Base-by-base conservation (phyloP, 1,140 invertebrate species). In the Halictus rubicundus region DNA sequence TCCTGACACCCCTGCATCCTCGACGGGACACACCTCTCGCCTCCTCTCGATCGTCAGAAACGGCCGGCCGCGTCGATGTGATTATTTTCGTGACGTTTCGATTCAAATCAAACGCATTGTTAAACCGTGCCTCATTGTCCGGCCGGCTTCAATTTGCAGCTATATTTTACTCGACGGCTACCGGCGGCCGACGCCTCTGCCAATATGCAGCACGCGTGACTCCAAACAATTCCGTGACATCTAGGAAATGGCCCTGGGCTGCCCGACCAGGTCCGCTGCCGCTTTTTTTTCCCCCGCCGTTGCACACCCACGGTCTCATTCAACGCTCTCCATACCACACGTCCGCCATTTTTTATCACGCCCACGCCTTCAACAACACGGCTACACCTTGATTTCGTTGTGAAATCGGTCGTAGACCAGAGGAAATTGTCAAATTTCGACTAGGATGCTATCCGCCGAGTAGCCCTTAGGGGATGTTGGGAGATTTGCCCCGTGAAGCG, bases 11-110 rank as follows among this genome's bases (percentile, higher is more conserved):
- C 14, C 42, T 46, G 42, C 12, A 2, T 5, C 12, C 52, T 16
- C 2, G 16, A 4, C 16, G 5, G 2, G 49, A 10, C 14, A 14
- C 66, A 60, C 14, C 49, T 57, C 49, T 23, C 19, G 37, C 37
- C 21, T 32, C 65, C 21, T 23, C 21, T 49, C 16, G n/a, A 7
- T 12, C 39, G n/a, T 19, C 25, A 37, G 39, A 21, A 52, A 27
- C 64, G 14, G 59, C n/a, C 61, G 16, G 3, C 84, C 32, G 32
- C 32, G 32, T 32, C 32, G 87, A 90, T 89, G 87, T 90, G 88
- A 90, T 90, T 90, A 90, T 90, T 90, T 90, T 89, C 89, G 88
- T 90, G 89, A 90, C 88, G 88, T 90, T 88, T 88, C 87, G 81
- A 89, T 90, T 90, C 86, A 87, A 90, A 90, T 90, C 89, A 87